Evolutionary conservation across 2,888 invertebrate species (phyloP), one percentile per base, ranked within the genome.

Genomic region (Onthophagus sagittarius): DNA sequence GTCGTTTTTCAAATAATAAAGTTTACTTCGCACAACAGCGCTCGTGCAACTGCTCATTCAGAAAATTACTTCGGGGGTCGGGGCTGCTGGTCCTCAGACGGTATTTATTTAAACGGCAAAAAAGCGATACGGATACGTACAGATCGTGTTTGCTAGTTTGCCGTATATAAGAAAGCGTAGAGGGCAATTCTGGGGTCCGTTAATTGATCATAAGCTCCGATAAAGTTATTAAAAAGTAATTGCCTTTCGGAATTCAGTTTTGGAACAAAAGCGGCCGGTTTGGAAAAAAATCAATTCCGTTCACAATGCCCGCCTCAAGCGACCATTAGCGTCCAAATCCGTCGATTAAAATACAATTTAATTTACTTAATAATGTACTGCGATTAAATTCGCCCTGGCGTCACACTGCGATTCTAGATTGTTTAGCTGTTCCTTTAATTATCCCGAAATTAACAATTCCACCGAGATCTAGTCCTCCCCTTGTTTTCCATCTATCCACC

Each of bases 341-440:
- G 39, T 74, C 71, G 72, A 74, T 74, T 72, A 72, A 74, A 70
- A 70, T 71, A 15, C 31, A 70, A 74, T 74, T 69, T 69, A 74
- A 71, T 74, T 72, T 72, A 69, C 71, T 74, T 73, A 73, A 73
- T 74, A 74, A 71, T 62, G 73, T 33, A 71, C 69, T 64, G 31
- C 69, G 14, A 70, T 72, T 72, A 53, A 53, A 53, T 53, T 53
- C 39, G 39, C 11, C 39, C 39, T 53, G 39, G 39, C 39, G 39
- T 70, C 70, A 70, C 70, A 70, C 70, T 70, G 70, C 62, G 70
- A 53, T 53, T 53, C 39, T 53, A 53, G 14, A 70, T 70, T 70
- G 70, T 70, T 70, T 70, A n/a, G 70, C 62, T 53, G 70, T 70
- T 70, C 53, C 39, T 70, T 70, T 70, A 70, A 70, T 70, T 70